These are phyloP conservation scores for Alexandromys fortis DNA, from an alignment of 2,113 vertebrate species.

Conservation along the genomic window DNA sequence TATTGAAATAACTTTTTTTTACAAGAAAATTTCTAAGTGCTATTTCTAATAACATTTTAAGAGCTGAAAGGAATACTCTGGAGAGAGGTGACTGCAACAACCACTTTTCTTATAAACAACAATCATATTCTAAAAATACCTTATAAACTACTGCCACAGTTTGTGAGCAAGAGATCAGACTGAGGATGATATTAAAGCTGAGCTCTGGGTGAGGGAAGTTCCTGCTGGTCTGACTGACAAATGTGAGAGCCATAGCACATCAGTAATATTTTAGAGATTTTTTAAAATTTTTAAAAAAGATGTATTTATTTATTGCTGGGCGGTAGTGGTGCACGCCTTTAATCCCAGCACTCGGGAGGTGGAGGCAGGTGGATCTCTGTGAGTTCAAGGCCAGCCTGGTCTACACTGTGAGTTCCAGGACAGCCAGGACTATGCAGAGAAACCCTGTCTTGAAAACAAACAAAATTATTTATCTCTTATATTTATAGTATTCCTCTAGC, in stretches of 20 bases:
- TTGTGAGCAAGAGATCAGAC: not conserved
- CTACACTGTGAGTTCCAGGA: too few relatives aligned
- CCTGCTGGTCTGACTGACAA: not conserved
- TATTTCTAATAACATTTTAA: conserved; percentile 57
- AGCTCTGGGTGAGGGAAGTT: not conserved
- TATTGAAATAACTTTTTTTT: conserved; percentile 56
- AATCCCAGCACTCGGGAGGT: too few relatives aligned
- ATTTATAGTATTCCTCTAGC: too few relatives aligned
- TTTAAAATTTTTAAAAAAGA: too few relatives aligned
- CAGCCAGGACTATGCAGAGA: too few relatives aligned
- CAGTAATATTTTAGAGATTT: conserved; percentile 93
- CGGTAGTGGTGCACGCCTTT: too few relatives aligned
- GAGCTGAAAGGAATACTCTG: conserved; percentile 68
- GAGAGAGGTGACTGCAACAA: conserved; percentile 46
- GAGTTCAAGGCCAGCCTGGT: too few relatives aligned
- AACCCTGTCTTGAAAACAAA: too few relatives aligned
- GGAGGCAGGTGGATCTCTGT: too few relatives aligned
- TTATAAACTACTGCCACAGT: conserved; percentile 28
- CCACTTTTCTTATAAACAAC: conserved; percentile 78
- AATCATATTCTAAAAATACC: conserved; percentile 64
- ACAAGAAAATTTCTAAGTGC: conserved; percentile 42
- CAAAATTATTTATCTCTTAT: too few relatives aligned
- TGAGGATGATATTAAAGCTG: not conserved
- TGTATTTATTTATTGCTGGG: too few relatives aligned
- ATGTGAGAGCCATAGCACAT: conserved; percentile 80